Base-by-base conservation (phyloP, 2,888 invertebrate genomes). In the Pteria penguin region DNA sequence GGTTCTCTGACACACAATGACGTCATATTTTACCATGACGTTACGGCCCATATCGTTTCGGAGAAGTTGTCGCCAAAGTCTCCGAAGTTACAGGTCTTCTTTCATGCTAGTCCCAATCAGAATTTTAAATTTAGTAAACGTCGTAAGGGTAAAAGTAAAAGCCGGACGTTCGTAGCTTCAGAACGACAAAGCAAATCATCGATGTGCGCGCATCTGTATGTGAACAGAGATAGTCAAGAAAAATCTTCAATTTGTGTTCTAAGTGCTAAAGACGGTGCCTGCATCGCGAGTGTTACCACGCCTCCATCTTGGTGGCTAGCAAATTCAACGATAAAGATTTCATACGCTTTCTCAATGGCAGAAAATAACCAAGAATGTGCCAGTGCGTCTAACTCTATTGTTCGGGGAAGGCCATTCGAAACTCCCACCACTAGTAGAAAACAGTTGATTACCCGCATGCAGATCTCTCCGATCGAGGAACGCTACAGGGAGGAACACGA, bases 31-130 rank as follows among this genome's bases (percentile, higher is more conserved):
- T 88, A 90, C 75, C 82, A 97, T 86, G 98, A 98, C 92, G 96
- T 98, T 93, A 97, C 97, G 55, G 98, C 97, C 4, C 98, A 98
- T 92, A 94, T 98, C 75, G 98, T 98, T n/a, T 95, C 96, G 71
- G 94, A 94, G 72, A 96, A 96, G 88, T 94, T 98, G 71, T 96
- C 97, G 0, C 94, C 97, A 65, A 97, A 98, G 91, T 95, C 96
- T 24, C 98, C 98, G 0, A 96, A 97, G n/a, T 93, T 98, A 54
- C 94, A 98, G 76, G 97, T 98, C 8, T 94, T 98, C 29, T 97
- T 98, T 92, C 98, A 98, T 92, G 96, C 97, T 2, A 85, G 81
- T 36, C 85, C 79, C 24, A 78, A 76, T 54, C 22, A 14, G 62
- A 79, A 72, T 70, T 45, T 36, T 31, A 67, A 79, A 73, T 36